Base-by-base conservation (phyloP, 2,113 vertebrate genomes). In the Siniperca chuatsi region DNA sequence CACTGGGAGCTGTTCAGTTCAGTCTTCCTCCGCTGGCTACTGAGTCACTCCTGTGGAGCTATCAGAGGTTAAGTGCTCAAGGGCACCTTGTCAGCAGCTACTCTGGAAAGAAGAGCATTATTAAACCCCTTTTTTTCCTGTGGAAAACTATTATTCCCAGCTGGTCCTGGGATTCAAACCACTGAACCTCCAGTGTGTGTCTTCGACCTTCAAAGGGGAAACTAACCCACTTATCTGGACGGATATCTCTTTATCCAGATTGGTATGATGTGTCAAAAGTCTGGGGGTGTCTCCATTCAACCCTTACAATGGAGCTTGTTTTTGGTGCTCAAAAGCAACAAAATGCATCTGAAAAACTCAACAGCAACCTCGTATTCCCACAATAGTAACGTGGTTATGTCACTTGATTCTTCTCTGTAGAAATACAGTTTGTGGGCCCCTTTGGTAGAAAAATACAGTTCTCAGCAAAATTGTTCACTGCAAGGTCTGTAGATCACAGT, bases 41-140 rank as follows among this genome's bases (percentile, higher is more conserved):
- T 46, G 77, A 82, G 72, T 76, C 60, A 50, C 72, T 64, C 71
- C 83, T 66, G 78, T 64, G 55, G 66, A 83, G 78, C 58, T 46
- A 58, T 42, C 66, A 40, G 37, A 82, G 85, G 78, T 83, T 72
- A 82, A 79, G 61, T 65, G 82, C 50, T 83, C 67, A 88, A 86
- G 77, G 83, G 62, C 79, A 82, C 67, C 79, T 80, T 74, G 79
- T 81, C 79, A 65, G 86, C 23, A n/a, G 69, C 57, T 65, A 50
- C 70, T 75, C 5, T 15, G 61, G 12, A 52, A 79, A 40, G 40
- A 48, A 21, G 55, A 65, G 46, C 66, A 55, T 68, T 16, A 25
- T 29, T 75, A 68, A 85, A 61, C 61, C 8, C 4, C 55, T n/a
- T 40, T 66, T 11, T 52, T 15, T 64, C 6, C 67, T 58, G 21